Percentiles rank a stretch among this genome's conserved stretches.
These are phyloP conservation scores for Rafetus swinhoei DNA, from an alignment of 2,113 vertebrate species.

Conservation along the genomic window DNA sequence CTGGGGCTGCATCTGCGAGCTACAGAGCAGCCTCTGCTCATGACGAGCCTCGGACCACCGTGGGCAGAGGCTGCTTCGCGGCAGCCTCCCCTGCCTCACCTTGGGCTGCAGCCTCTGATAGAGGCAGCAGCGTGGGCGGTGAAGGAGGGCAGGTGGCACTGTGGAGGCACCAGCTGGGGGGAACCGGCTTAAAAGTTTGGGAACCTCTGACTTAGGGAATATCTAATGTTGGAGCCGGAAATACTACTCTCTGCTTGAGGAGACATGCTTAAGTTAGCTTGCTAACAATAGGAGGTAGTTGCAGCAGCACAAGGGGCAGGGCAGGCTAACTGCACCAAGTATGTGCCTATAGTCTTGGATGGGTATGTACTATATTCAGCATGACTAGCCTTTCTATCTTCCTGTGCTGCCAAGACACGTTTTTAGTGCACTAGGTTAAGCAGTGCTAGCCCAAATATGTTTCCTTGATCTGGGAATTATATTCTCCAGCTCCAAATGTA, in stretches of 20 bases:
- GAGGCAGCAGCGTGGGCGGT: too few species aligned
- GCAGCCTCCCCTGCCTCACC: too few species aligned
- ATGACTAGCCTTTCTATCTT: background rate
- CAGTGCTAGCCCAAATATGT: background rate
- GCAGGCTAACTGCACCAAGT: background rate
- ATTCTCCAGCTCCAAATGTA: background rate
- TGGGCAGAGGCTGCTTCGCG: too few species aligned
- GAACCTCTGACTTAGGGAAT: background rate
- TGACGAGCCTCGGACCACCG: too few species aligned
- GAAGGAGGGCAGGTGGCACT: too few species aligned
- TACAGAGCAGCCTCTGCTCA: too few species aligned
- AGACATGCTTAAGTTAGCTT: background rate
- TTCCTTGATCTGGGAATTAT: background rate
- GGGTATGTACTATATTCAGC: background rate
- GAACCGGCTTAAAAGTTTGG: too few species aligned
- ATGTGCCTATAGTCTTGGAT: background rate
- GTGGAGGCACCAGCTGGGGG: too few species aligned
- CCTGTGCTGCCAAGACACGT: background rate
- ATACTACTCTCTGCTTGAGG: background rate
- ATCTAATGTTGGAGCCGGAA: background rate
- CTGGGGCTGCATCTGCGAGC: too few species aligned
- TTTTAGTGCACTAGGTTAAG: background rate
- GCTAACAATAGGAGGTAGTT: background rate
- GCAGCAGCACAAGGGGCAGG: background rate
- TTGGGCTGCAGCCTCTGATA: too few species aligned